These are phyloP conservation scores for Rhodeus uyekii DNA, from an alignment of 2,797 vertebrate species.

Conservation along the genomic window DNA sequence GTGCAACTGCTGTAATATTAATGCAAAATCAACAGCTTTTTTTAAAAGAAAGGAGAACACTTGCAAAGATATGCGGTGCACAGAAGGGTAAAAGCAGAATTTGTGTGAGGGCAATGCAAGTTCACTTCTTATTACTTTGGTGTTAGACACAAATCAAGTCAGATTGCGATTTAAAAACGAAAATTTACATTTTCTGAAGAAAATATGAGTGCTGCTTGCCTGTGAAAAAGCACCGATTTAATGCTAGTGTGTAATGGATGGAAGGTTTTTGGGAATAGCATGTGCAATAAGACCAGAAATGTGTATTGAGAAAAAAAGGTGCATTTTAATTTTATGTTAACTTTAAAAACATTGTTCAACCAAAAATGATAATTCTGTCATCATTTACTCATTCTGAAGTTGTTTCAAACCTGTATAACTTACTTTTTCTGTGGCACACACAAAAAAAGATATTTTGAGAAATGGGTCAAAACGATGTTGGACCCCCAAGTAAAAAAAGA, in stretches of 20 bases:
- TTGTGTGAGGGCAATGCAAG: slow-evolving; percentile 22
- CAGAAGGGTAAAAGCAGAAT: slow-evolving; percentile 19
- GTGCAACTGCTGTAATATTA: slow-evolving; percentile 36
- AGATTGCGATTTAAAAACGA: not conserved
- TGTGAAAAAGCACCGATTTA: not conserved
- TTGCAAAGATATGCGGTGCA: slow-evolving; percentile 15
- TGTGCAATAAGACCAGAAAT: not conserved
- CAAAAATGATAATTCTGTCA: no score
- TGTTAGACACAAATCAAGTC: not conserved
- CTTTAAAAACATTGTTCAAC: not conserved
- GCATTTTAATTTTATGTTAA: not conserved
- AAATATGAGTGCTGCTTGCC: not conserved
- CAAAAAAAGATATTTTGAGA: not conserved
- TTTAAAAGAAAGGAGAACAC: slow-evolving; percentile 30
- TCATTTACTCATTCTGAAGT: not conserved
- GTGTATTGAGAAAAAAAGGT: not conserved
- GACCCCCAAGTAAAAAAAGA: not conserved
- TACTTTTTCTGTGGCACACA: not conserved
- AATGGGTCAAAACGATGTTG: not conserved
- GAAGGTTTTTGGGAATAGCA: not conserved
- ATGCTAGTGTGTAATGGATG: not conserved
- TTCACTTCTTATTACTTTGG: slow-evolving; percentile 23
- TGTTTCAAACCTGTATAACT: not conserved
- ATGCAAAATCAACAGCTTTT: slow-evolving; percentile 36
- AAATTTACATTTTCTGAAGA: not conserved